Evolutionary conservation across 2,113 vertebrate species (phyloP).

Genomic region (Bungarus multicinctus): DNA sequence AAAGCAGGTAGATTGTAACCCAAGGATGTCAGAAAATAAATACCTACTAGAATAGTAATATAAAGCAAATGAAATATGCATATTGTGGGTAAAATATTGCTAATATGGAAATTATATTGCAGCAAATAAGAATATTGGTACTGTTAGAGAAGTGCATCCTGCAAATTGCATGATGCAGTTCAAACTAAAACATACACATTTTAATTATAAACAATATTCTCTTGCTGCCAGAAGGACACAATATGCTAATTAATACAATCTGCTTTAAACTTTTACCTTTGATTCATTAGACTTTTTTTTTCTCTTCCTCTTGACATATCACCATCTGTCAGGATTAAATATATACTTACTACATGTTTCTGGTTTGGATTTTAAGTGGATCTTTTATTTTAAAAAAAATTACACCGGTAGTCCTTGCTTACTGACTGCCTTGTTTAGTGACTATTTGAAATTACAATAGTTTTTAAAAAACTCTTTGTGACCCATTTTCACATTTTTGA

Average conservation of each 20-base stretch:
- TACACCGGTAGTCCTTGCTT: background rate
- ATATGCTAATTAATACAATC: slow-evolving; percentile 54
- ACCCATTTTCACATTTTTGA: background rate
- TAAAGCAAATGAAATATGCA: background rate
- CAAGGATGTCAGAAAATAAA: background rate
- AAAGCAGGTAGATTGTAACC: background rate
- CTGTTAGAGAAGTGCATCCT: background rate
- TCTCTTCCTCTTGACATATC: background rate
- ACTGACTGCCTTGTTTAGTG: background rate
- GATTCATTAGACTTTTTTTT: slow-evolving; percentile 24
- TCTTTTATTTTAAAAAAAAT: background rate
- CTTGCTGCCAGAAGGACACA: slow-evolving; percentile 46
- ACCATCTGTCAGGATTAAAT: background rate
- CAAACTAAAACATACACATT: slow-evolving; percentile 46
- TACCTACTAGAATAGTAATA: background rate
- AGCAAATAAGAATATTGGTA: background rate
- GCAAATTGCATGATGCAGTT: slow-evolving; percentile 30
- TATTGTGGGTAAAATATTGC: background rate
- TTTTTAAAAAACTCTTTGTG: background rate
- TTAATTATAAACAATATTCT: slow-evolving; percentile 42
- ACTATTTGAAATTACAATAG: background rate
- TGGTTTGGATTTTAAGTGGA: background rate
- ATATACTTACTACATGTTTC: background rate
- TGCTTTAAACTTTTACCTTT: slow-evolving; percentile 39
- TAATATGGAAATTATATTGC: background rate